These are phyloP conservation scores for Eurystomus glaucurus DNA, from an alignment of 2,797 vertebrate genomes.

Conservation along the genomic window DNA sequence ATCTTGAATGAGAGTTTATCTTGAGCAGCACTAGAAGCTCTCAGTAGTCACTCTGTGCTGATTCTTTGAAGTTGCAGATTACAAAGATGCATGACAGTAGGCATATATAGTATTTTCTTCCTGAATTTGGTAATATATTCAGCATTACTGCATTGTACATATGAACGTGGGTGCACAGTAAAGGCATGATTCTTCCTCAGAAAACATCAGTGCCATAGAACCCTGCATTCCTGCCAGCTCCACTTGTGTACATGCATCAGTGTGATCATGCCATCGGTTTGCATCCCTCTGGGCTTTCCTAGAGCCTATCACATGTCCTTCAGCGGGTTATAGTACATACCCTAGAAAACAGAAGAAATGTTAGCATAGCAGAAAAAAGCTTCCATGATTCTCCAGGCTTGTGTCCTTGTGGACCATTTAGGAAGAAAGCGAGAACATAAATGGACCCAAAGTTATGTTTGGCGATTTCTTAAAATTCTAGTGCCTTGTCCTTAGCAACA, in stretches of 20 bases:
- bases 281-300: neutral
- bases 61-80: neutral
- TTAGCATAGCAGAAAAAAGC: neutral
- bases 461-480: neutral
- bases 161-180: neutral
- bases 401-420: neutral
- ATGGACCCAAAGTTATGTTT: neutral
- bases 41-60: neutral
- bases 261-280: neutral
- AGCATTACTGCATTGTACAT: neutral
- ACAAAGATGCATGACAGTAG: neutral
- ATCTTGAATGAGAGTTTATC: neutral
- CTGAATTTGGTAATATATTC: neutral
- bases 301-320: neutral
- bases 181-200: neutral
- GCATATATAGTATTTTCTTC: neutral
- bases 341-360: neutral
- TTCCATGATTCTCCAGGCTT: neutral
- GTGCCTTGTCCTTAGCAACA: neutral
- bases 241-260: accelerated
- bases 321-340: neutral
- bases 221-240: neutral
- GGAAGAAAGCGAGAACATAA: neutral
- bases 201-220: neutral
- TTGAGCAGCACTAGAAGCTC: neutral